Percentiles rank a stretch among this genome's conserved stretches.
Conservation (phyloP, 2,113 vertebrate genomes). For the Cheilinus undulatus region DNA sequence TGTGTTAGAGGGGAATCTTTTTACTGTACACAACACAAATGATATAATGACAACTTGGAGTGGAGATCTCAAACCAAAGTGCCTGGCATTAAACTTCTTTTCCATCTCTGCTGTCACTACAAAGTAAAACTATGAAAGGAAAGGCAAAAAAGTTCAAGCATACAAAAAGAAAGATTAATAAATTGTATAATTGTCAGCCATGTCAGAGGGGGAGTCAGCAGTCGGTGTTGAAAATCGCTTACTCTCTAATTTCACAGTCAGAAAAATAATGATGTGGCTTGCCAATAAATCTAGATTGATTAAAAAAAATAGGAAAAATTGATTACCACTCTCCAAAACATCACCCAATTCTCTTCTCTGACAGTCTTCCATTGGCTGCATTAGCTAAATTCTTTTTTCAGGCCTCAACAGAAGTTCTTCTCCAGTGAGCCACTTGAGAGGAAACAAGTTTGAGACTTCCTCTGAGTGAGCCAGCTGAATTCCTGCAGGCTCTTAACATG, state of each 20-base stretch:
- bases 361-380: neutral
- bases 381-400: neutral
- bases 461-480: neutral
- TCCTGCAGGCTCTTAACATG: neutral
- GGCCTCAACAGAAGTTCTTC: neutral
- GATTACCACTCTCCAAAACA: neutral
- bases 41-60: neutral
- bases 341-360: neutral
- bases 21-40: neutral
- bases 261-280: conserved; percentile 12
- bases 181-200: neutral
- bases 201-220: conserved; percentile 17
- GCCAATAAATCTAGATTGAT: conserved; percentile 1
- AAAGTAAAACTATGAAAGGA: neutral
- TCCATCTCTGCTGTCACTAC: conserved; percentile 2
- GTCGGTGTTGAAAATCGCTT: conserved; percentile 19
- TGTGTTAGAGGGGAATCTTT: neutral
- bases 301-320: neutral
- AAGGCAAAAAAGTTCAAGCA: neutral
- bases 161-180: neutral
- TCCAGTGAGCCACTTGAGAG: neutral
- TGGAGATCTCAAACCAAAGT: neutral
- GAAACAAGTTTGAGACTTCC: neutral
- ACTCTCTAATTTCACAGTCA: conserved; percentile 6
- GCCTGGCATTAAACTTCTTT: neutral